A percentile compares a stretch with the other conserved stretches of the same genome.
phyloP scores from a whole-genome alignment of 2,113 vertebrate species.

The Pampusana beccarii region DNA sequence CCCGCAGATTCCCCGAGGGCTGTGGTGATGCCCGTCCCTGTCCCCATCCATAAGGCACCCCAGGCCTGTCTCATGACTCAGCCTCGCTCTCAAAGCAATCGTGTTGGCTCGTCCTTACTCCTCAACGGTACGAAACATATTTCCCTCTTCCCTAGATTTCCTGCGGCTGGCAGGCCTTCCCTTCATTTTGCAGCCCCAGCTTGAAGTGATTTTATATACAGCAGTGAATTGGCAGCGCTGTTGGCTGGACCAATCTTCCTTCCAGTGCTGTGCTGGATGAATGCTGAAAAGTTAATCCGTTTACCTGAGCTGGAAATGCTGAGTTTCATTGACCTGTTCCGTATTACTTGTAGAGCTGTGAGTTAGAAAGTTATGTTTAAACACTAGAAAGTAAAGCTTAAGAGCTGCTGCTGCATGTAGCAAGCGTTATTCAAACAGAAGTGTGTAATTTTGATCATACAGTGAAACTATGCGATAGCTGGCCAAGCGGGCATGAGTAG shows the following conservation, averaged over 20 bases:
- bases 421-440: background rate
- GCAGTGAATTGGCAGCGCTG: background rate
- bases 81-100: background rate
- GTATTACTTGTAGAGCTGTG: background rate
- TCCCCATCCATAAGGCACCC: background rate
- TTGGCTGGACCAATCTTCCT: background rate
- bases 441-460: background rate
- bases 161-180: background rate
- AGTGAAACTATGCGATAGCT: background rate
- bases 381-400: background rate
- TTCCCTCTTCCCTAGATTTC: constrained; percentile 45
- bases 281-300: background rate
- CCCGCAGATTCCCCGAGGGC: background rate
- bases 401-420: background rate
- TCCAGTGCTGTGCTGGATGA: background rate
- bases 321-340: background rate
- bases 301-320: background rate
- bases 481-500: background rate
- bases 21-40: background rate
- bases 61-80: background rate
- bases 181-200: constrained; percentile 5
- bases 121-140: background rate
- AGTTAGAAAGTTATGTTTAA: background rate
- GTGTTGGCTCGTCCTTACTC: background rate
- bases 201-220: constrained; percentile 45